phyloP scores from a whole-genome alignment of 2,113 vertebrate genomes.

The Uropsilus gracilis region DNA sequence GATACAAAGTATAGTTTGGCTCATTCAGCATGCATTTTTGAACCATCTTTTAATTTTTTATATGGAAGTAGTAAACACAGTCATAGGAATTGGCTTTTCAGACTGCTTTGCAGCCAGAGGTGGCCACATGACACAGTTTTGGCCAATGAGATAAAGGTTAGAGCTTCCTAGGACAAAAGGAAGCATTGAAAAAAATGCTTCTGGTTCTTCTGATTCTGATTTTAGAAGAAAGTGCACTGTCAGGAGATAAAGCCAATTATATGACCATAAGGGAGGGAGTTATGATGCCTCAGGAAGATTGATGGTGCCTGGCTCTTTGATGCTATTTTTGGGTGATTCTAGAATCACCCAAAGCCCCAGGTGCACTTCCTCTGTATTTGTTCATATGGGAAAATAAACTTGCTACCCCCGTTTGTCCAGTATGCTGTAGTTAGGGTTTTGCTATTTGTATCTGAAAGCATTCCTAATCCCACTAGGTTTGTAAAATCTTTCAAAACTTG shows the following conservation, averaged over 20 bases:
- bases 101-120: background rate
- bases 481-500: slow-evolving; percentile 2
- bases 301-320: background rate
- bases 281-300: background rate
- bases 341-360: no score
- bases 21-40: background rate
- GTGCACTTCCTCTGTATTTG: slow-evolving; percentile 12
- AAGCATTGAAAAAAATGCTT: background rate
- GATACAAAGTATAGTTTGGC: background rate
- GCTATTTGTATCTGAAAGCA: slow-evolving; percentile 39
- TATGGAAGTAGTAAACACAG: background rate
- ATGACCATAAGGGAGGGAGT: background rate
- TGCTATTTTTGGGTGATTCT: background rate
- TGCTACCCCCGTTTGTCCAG: background rate
- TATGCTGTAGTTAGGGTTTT: background rate
- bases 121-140: background rate
- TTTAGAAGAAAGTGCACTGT: background rate
- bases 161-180: background rate
- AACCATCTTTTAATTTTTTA: background rate
- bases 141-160: background rate
- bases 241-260: background rate
- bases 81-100: background rate
- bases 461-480: background rate
- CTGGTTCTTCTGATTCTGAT: background rate
- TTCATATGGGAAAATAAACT: background rate